These are phyloP conservation scores for Hyperopisus bebe DNA, from an alignment of 2,113 vertebrate genomes.

Conservation along the genomic window DNA sequence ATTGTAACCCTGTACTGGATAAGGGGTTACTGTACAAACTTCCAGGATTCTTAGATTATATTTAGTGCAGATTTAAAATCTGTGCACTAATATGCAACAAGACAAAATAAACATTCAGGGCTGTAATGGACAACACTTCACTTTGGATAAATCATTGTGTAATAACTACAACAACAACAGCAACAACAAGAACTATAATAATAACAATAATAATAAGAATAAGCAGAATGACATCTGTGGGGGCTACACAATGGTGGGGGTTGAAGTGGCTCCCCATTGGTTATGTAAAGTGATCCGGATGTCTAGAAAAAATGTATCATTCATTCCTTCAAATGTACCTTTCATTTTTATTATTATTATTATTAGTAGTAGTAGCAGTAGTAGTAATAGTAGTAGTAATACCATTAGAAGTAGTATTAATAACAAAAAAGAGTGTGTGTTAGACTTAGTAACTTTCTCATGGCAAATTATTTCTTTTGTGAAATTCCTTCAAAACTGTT, in stretches of 20 bases:
- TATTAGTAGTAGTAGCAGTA: neutral
- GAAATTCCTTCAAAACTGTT: neutral
- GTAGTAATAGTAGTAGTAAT: neutral
- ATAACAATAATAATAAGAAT: neutral
- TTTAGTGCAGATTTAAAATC: neutral
- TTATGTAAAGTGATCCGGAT: neutral
- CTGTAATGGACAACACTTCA: neutral
- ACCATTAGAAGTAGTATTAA: neutral
- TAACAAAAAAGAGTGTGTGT: neutral
- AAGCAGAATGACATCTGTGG: no score
- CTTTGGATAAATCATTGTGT: neutral
- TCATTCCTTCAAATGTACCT: neutral
- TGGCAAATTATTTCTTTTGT: neutral
- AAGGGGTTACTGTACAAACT: neutral
- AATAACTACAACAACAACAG: neutral
- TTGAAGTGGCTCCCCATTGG: neutral
- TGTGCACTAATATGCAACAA: neutral
- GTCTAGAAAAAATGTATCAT: neutral
- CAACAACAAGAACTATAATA: neutral
- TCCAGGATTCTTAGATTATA: neutral
- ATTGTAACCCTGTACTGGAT: neutral
- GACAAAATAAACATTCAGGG: neutral
- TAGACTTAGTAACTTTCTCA: neutral
- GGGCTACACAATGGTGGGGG: no score
- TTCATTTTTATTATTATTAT: neutral